Percentiles rank a stretch among this genome's conserved stretches.
Evolutionary conservation across 92 coral and sea anemone genomes (phyloP).

Genomic region (Bergia sp.): DNA sequence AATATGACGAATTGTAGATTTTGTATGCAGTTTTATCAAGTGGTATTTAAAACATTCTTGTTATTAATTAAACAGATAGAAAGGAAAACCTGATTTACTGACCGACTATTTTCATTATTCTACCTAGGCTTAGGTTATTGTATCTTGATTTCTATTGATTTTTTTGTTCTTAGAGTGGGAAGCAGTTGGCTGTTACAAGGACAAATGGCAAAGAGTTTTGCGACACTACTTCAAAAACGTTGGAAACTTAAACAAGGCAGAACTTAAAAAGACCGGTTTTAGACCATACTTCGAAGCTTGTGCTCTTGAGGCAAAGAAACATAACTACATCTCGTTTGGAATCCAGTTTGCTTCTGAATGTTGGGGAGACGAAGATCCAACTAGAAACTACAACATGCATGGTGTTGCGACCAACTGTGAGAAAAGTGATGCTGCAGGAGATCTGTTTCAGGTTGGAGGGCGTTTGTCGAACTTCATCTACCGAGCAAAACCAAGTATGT

Average conservation of each 20-base stretch:
- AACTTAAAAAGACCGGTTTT: not conserved
- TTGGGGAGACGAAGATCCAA: constrained; percentile 23
- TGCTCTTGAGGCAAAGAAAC: not conserved
- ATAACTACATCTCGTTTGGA: constrained; percentile 6
- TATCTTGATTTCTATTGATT: too few species aligned
- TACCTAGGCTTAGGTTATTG: too few species aligned
- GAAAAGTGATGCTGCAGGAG: not conserved
- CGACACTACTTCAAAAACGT: not conserved
- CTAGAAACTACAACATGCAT: not conserved
- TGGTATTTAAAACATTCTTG: too few species aligned
- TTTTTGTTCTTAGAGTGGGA: constrained; percentile 3
- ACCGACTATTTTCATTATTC: too few species aligned
- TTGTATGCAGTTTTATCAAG: too few species aligned
- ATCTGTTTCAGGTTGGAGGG: not conserved
- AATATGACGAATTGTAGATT: too few species aligned
- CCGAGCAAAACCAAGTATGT: constrained; percentile 6
- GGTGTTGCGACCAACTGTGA: not conserved
- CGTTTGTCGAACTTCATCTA: not conserved
- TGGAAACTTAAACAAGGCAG: not conserved
- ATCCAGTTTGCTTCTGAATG: not conserved
- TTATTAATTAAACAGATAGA: too few species aligned
- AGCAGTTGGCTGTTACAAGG: constrained; percentile 6
- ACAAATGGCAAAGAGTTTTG: not conserved
- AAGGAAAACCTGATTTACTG: too few species aligned
- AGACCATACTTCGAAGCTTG: constrained; percentile 27